These are phyloP conservation scores for Peromyscus melanophrys DNA, from an alignment of 2,797 vertebrate genomes.

Conservation along the genomic window DNA sequence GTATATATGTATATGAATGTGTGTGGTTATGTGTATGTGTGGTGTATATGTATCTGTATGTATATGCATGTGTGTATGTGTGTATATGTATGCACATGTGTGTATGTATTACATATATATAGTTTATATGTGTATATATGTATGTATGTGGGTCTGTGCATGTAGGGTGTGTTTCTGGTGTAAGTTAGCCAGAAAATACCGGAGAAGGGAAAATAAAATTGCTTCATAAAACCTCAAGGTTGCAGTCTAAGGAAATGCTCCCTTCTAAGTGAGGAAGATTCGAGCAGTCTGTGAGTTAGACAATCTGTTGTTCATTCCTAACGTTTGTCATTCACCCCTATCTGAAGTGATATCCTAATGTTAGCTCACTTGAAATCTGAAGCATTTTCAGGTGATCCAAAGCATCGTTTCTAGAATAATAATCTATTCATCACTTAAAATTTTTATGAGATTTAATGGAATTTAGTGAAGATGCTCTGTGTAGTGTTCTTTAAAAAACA, in stretches of 20 bases:
- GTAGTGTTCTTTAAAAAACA: slow-evolving; percentile 10
- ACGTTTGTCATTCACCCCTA: background rate
- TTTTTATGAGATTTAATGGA: slow-evolving; percentile 21
- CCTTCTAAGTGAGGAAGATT: background rate
- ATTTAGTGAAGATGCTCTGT: slow-evolving; percentile 1
- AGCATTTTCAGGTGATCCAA: slow-evolving; percentile 35
- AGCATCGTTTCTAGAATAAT: slow-evolving; percentile 37
- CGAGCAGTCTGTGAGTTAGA: background rate
- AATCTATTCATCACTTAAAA: slow-evolving; percentile 44
- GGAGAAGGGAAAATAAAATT: slow-evolving; percentile 34
- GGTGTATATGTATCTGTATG: background rate
- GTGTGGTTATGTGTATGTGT: too few species aligned
- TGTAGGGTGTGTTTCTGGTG: background rate
- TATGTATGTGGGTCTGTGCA: background rate
- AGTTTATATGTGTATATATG: background rate
- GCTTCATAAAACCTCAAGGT: background rate
- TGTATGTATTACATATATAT: background rate
- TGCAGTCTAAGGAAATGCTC: background rate
- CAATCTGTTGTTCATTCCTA: background rate
- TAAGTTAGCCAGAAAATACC: slow-evolving; percentile 29
- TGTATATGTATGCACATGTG: background rate
- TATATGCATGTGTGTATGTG: background rate
- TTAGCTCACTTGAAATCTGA: slow-evolving; percentile 36
- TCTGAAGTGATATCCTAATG: slow-evolving; percentile 21
- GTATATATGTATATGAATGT: background rate